These are phyloP conservation scores for Drosophila fuyamai DNA, from an alignment of 1,140 invertebrate species.

Conservation along the genomic window DNA sequence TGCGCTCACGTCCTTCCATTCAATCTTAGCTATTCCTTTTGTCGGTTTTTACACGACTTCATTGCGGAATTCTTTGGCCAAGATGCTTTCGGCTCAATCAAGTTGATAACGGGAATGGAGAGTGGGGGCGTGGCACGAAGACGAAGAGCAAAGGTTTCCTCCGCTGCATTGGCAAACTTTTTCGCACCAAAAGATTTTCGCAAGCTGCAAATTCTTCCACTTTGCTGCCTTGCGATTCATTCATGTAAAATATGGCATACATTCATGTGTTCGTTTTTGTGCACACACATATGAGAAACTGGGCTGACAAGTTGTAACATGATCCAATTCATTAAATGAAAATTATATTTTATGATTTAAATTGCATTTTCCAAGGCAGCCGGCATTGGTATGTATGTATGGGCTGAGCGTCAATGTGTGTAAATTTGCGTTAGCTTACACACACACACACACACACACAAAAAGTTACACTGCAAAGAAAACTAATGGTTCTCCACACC, in stretches of 20 bases:
- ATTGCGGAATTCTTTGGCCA: constrained; percentile 30
- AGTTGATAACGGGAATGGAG: constrained; percentile 39
- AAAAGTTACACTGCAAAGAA: too few relatives aligned
- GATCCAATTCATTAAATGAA: constrained; percentile 79
- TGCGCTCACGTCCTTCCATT: constrained; percentile 5
- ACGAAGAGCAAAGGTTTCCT: constrained; percentile 4
- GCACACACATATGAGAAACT: constrained; percentile 9
- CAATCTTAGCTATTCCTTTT: constrained; percentile 6
- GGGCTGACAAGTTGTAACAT: constrained; percentile 36
- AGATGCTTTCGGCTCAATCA: constrained; percentile 61
- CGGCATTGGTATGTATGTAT: background rate
- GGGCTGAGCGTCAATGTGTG: background rate
- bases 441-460: background rate
- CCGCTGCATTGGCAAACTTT: constrained; percentile 44
- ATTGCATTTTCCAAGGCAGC: constrained; percentile 61
- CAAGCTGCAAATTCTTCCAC: constrained; percentile 65
- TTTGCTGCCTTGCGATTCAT: constrained; percentile 68
- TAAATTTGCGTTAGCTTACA: background rate
- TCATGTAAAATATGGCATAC: constrained; percentile 63
- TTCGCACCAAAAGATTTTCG: constrained; percentile 63
- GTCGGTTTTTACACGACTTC: constrained; percentile 9
- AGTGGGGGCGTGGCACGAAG: background rate
- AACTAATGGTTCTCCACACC: too few relatives aligned
- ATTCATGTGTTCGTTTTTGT: background rate
- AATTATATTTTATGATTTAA: constrained; percentile 81